Conservation (phyloP, 2,797 vertebrate genomes). For the Phoxinus dragarum region DNA sequence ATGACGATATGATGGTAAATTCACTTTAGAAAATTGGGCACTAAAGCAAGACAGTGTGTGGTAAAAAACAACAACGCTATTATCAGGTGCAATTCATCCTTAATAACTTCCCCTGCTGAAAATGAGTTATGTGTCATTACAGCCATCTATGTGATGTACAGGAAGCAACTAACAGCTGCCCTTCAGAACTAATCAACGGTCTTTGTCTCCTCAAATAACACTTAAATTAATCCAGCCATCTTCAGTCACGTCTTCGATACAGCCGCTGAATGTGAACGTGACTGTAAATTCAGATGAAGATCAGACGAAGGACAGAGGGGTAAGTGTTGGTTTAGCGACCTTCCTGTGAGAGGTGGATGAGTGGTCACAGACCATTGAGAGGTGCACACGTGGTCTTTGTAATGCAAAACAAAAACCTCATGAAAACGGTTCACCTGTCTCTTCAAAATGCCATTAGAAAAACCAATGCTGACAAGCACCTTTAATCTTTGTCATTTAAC, state of each 20-base stretch:
- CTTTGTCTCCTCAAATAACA: conserved; percentile 17
- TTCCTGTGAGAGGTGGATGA: conserved; percentile 66
- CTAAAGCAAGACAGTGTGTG: not conserved
- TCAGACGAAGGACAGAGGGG: conserved; percentile 51
- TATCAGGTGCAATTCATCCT: not conserved
- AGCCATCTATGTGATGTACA: conserved; percentile 22
- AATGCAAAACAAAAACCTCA: conserved; percentile 69
- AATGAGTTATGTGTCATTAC: conserved; percentile 9
- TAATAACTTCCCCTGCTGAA: not conserved
- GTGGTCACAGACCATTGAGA: conserved; percentile 64
- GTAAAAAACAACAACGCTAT: not conserved
- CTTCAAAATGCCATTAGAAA: conserved; percentile 43
- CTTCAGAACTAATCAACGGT: conserved; percentile 31
- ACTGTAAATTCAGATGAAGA: conserved; percentile 65
- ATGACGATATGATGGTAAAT: not conserved
- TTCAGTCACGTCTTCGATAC: conserved; percentile 41
- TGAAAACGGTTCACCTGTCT: conserved; percentile 61
- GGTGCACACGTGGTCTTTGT: conserved; percentile 71
- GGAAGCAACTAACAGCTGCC: conserved; percentile 26
- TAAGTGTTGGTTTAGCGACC: conserved; percentile 11
- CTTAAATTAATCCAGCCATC: conserved; percentile 23
- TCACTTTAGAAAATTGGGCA: not conserved
- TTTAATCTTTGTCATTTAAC: conserved; percentile 27
- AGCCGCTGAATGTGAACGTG: conserved; percentile 58
- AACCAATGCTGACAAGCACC: conserved; percentile 15